Percentiles rank a stretch among this genome's conserved stretches.
Conservation (phyloP, 2,797 vertebrate species). For the Sciurus vulgaris region DNA sequence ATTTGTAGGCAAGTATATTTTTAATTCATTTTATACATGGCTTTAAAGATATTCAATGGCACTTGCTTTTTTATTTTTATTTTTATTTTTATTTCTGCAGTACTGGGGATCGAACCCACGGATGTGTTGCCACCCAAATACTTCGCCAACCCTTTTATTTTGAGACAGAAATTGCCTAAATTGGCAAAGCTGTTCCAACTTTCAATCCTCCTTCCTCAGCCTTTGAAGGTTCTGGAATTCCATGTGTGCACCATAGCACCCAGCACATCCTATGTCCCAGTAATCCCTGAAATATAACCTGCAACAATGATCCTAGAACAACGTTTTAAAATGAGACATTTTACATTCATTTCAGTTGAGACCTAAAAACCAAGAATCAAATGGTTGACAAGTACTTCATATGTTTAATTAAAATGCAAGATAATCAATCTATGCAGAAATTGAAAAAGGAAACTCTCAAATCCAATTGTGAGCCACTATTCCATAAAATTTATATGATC, state of each 20-base stretch:
- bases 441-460: neutral
- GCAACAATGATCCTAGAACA: neutral
- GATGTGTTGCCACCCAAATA: too few species aligned
- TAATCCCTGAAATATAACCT: neutral
- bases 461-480: neutral
- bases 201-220: too few species aligned
- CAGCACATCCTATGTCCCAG: neutral
- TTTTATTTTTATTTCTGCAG: too few species aligned
- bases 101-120: too few species aligned
- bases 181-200: too few species aligned
- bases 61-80: too few species aligned
- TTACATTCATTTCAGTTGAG: neutral
- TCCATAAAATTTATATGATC: neutral
- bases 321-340: neutral
- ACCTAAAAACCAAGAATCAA: neutral
- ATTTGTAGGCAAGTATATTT: slow-evolving; percentile 22
- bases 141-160: too few species aligned
- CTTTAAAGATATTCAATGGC: slow-evolving; percentile 8
- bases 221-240: too few species aligned
- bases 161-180: too few species aligned
- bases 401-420: neutral
- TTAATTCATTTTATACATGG: slow-evolving; percentile 58
- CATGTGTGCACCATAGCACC: too few species aligned
- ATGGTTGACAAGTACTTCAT: neutral
- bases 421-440: neutral